Evolutionary conservation across 2,888 invertebrate species (phyloP), one percentile per base, ranked within the genome.

Genomic region (Drosophila hawaiiensis): DNA sequence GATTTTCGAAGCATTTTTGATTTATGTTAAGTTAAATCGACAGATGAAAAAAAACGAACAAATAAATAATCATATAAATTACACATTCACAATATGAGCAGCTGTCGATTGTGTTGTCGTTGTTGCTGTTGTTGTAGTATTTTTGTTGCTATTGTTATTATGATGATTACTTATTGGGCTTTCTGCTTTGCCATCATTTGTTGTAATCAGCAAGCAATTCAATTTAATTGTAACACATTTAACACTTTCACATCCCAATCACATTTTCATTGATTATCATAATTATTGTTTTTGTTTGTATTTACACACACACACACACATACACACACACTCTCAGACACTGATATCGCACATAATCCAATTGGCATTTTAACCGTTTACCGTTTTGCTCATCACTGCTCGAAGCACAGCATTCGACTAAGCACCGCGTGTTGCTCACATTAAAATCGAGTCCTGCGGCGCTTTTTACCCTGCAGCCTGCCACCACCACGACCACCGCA

Each of bases 381-480:
- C 22, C 69, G 50, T 69, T 73, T 68, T 68, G 80, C 89, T 82
- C 89, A 77, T 81, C 76, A 89, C 90, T 74, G 91, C 89, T 91
- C 77, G 83, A 91, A 89, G 91, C 91, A 82, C 91, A 82, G 73
- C 85, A 73, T 84, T 86, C 83, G 83, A 91, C 91, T 91, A 86
- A 86, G 60, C 69, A 63, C 73, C 59, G 68, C 69, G 67, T 58
- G 68, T 47, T 71, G 52, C 37, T 41, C 56, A 61, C 65, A 31
- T 60, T 59, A 62, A 64, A 62, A 60, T 80, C 80, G 88, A 82
- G 84, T 91, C 92, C 91, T 92, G 91, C 91, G 92, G 93, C 91
- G 81, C 82, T 92, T 83, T 77, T 82, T 88, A 86, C 91, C 93
- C 92, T 87, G 88, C 89, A 91, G 93, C 56, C 28, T 68, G 67